Conservation (phyloP, 2,113 vertebrate genomes). For the Orycteropus afer region DNA sequence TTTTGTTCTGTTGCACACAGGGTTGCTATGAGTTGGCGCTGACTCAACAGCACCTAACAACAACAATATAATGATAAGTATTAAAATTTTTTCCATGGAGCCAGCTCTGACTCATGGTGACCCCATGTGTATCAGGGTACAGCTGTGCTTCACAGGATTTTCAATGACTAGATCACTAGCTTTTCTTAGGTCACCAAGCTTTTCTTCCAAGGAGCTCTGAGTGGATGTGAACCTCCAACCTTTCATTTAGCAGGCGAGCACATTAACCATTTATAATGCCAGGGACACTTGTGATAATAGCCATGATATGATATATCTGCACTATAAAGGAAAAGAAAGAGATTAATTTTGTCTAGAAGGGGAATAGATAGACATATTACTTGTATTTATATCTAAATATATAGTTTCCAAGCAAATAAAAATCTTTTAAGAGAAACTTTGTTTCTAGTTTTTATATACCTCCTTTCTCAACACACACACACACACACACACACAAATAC, state of each 20-base stretch:
- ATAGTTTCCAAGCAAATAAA: slow-evolving; percentile 30
- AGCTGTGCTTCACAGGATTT: neutral
- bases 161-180: too few relatives aligned
- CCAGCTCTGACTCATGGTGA: neutral
- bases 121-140: neutral
- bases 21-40: too few relatives aligned
- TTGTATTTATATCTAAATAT: neutral
- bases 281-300: neutral
- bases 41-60: too few relatives aligned
- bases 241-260: neutral
- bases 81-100: neutral
- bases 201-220: neutral
- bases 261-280: neutral
- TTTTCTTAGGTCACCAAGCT: neutral
- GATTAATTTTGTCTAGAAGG: neutral
- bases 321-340: neutral
- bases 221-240: neutral
- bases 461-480: slow-evolving; percentile 4
- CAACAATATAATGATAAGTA: too few relatives aligned
- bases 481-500: neutral
- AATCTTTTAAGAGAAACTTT: neutral
- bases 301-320: too few relatives aligned
- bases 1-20: too few relatives aligned
- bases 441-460: slow-evolving; percentile 14
- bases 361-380: neutral